These are phyloP conservation scores for Pseudoips prasinana DNA, from an alignment of 2,888 invertebrate species.

Conservation along the genomic window DNA sequence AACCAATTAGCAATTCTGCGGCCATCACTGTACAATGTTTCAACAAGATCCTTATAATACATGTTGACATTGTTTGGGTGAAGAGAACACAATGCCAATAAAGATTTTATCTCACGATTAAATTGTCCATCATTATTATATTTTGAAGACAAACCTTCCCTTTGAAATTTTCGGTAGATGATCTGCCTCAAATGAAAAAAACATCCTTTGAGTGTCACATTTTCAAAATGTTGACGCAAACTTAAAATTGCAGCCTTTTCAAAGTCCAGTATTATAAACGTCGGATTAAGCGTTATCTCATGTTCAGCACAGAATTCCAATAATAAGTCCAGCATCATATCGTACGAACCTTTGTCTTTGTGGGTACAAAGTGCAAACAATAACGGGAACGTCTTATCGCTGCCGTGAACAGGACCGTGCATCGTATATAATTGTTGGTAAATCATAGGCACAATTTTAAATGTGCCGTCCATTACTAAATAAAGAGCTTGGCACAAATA, in stretches of 20 bases:
- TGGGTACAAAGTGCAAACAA: too few species aligned
- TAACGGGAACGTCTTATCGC: neutral
- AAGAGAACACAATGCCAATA: too few species aligned
- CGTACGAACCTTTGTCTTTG: too few species aligned
- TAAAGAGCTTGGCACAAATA: neutral
- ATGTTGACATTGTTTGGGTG: too few species aligned
- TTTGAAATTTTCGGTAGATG: constrained; percentile 11
- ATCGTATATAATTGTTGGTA: constrained; percentile 9
- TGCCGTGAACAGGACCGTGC: neutral
- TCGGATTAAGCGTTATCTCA: constrained; percentile 2
- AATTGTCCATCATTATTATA: constrained; percentile 1
- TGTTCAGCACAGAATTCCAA: constrained; percentile 1
- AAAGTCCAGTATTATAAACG: too few species aligned
- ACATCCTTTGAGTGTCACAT: constrained; percentile 10
- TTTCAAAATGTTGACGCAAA: constrained; percentile 10
- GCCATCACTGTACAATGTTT: too few species aligned
- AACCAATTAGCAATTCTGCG: too few species aligned
- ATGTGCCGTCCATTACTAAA: constrained; percentile 13
- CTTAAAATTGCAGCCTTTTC: constrained; percentile 12
- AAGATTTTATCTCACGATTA: too few species aligned
- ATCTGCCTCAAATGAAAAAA: constrained; percentile 18
- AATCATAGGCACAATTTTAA: constrained; percentile 9
- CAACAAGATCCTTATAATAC: too few species aligned
- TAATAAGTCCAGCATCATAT: neutral
- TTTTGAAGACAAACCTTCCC: constrained; percentile 7